Base-by-base conservation (phyloP, 2,113 vertebrate genomes). In the Argyrosomus japonicus region DNA sequence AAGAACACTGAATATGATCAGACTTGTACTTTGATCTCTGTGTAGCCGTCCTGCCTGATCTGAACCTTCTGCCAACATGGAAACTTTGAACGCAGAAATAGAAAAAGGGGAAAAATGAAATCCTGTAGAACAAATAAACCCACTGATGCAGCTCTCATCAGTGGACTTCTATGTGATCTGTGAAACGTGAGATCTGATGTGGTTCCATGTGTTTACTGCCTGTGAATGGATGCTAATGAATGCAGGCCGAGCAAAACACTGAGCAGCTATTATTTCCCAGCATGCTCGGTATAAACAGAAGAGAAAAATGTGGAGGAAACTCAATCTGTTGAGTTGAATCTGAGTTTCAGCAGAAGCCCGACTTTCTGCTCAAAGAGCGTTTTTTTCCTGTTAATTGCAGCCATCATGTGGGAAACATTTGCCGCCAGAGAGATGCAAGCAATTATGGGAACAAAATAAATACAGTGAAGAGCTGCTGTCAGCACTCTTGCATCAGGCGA, bases 321-420 rank as follows among this genome's bases (percentile, higher is more conserved):
- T 80, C 58, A 56, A 32, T 72, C 68, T 25, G 1, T 6, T 6
- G 64, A 62, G 48, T 50, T 8, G 36, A 48, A 48, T 0, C 43
- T 13, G 64, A 48, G 18, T 6, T 40, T 36, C 62, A 73, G 53
- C 43, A 56, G 72, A 67, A 70, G 57, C 45, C 19, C 17, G 21
- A 36, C 10, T 27, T 71, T 57, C 10, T 36, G 32, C 32, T 36
- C 32, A 36, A 7, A n/a, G 58, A 53, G 10, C 4, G 0, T 36
- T 36, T n/a, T 29, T 48, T 56, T 47, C 14, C 27, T 27, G 54
- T 19, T 77, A 70, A 67, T 67, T 81, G 63, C 73, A 77, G 69
- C 62, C 67, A 43, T 86, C 73, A 63, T 83, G 79, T 85, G 86
- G 79, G 83, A 86, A 47, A 70, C 70, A 65, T 83, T 83, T 47